A percentile compares a stretch with the other conserved stretches of the same genome.
Evolutionary conservation across 2,888 invertebrate genomes (phyloP).

Genomic region (Drosophila kambysellisi): DNA sequence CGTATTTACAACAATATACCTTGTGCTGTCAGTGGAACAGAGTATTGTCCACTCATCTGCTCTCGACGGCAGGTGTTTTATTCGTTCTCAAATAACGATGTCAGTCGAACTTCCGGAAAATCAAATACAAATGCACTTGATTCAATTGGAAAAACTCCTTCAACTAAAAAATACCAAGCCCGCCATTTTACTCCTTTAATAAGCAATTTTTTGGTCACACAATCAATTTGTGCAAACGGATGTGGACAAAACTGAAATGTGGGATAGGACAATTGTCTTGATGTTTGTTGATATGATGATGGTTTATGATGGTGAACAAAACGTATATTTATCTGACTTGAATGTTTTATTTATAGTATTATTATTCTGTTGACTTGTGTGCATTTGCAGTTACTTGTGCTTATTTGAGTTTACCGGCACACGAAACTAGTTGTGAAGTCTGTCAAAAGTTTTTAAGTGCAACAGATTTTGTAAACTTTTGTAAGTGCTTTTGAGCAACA

Average conservation of each 20-base stretch:
- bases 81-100: background rate
- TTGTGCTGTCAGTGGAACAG: background rate
- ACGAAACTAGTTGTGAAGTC: background rate
- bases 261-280: background rate
- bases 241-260: background rate
- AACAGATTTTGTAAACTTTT: background rate
- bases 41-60: background rate
- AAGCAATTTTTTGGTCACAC: slow-evolving; percentile 16
- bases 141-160: slow-evolving; percentile 14
- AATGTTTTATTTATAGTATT: background rate
- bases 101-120: slow-evolving; percentile 1
- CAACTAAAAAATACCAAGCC: slow-evolving; percentile 1
- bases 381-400: background rate
- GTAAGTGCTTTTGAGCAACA: background rate
- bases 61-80: background rate
- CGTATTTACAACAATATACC: background rate
- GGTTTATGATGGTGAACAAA: background rate
- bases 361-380: background rate
- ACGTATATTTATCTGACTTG: background rate
- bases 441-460: background rate
- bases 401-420: background rate
- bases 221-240: background rate
- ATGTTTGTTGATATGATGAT: background rate
- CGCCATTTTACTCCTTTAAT: slow-evolving; percentile 17
- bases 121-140: slow-evolving; percentile 2